Evolutionary conservation across 2,888 invertebrate genomes (phyloP), one percentile per base, ranked within the genome.

Genomic region (Horisme vitalbata): DNA sequence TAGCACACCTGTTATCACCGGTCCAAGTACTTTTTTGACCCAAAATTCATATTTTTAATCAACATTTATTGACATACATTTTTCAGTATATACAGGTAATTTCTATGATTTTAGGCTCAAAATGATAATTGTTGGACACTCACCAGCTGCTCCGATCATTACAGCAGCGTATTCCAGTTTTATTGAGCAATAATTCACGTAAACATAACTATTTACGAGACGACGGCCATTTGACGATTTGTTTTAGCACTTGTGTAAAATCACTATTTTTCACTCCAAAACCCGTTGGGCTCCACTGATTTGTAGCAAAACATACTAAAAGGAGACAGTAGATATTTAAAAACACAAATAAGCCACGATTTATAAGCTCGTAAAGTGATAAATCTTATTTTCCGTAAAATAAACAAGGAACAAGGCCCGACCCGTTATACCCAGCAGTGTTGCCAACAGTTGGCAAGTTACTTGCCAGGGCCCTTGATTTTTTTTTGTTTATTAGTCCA

Each of bases 221-320:
- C 66, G 59, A 67, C 78, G 83, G 87, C 87, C 87, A 87, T 87
- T 84, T 75, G 60, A 65, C 68, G 63, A 71, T 67, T 57, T 58
- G 51, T 55, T 61, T 55, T 63, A 63, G 58, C 70, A 75, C 71
- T 76, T 77, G 71, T 75, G 6, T 15, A 4, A 68, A 75, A 59
- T 55, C 67, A 68, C 65, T 56, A 68, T 72, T 71, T 69, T 66
- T 70, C 68, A 55, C 59, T 56, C 65, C 71, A 71, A 63, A 43
- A 51, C 52, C 48, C 62, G 47, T 60, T 37, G 52, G 55, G 61
- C 43, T 34, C 52, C 28, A 9, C 48, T 26, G 20, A 38, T 52
- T 31, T 26, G 35, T 24, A 53, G 61, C 52, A 53, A 36, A 39
- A 53, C 61, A 64, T 67, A 75, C 56, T 67, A 64, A 68, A 41